These are phyloP conservation scores for Kryphioiulus occultus DNA, from an alignment of 2,888 invertebrate genomes.

Conservation along the genomic window DNA sequence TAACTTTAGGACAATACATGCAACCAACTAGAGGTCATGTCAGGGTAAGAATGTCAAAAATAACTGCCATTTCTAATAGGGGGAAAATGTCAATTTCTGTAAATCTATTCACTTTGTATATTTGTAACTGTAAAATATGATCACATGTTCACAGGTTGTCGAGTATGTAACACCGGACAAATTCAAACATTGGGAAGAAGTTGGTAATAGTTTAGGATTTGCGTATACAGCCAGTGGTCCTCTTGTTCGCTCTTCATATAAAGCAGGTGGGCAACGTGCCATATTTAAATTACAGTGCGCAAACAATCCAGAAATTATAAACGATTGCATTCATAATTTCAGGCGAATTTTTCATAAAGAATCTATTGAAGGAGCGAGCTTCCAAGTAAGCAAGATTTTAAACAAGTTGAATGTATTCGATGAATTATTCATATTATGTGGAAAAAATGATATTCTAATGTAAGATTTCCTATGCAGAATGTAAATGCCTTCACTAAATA, in stretches of 20 bases:
- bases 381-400: too few species aligned
- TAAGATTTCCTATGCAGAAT: too few species aligned
- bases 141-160: slow-evolving; percentile 68
- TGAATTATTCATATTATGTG: too few species aligned
- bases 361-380: slow-evolving; percentile 16
- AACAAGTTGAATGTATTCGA: too few species aligned
- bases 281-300: neutral
- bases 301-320: too few species aligned
- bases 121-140: too few species aligned
- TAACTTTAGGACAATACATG: slow-evolving; percentile 99
- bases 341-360: slow-evolving; percentile 53
- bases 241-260: slow-evolving; percentile 93
- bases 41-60: slow-evolving; percentile 66
- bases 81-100: too few species aligned
- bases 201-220: slow-evolving; percentile 87
- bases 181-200: slow-evolving; percentile 82
- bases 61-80: too few species aligned
- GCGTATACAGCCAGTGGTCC: slow-evolving; percentile 97
- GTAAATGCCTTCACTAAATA: too few species aligned
- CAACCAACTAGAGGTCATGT: slow-evolving; percentile 97
- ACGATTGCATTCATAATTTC: neutral
- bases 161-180: slow-evolving; percentile 97
- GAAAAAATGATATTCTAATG: too few species aligned
- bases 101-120: too few species aligned
- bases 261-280: slow-evolving; percentile 82